Percentiles rank a stretch among this genome's conserved stretches.
Conservation (phyloP, 2,797 vertebrate species). For the Sylvia borin region DNA sequence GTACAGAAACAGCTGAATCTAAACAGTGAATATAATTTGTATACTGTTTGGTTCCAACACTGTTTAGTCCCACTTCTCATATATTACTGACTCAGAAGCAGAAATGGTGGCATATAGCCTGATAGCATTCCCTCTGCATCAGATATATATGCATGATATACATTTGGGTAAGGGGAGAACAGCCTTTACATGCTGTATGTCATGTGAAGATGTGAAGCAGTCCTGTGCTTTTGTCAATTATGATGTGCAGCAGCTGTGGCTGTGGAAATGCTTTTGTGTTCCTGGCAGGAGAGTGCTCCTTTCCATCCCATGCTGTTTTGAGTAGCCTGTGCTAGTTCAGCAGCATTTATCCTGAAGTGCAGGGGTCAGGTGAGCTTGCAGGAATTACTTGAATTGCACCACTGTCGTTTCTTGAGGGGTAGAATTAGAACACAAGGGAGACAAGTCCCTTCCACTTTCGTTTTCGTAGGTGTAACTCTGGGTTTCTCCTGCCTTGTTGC, state of each 20-base stretch:
- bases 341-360: background rate
- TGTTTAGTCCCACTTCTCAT: background rate
- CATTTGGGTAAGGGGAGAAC: background rate
- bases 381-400: background rate
- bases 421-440: background rate
- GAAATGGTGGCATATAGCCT: background rate
- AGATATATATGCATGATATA: background rate
- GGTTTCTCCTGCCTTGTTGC: background rate
- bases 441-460: background rate
- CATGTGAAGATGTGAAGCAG: background rate
- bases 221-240: background rate
- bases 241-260: background rate
- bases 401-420: background rate
- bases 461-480: background rate
- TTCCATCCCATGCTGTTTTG: background rate
- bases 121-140: background rate
- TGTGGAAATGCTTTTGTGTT: background rate
- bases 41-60: background rate
- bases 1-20: background rate
- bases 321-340: background rate
- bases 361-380: background rate
- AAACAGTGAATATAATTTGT: background rate
- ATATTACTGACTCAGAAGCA: background rate
- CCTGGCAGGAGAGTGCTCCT: background rate
- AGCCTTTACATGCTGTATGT: background rate